Base-by-base conservation (phyloP, 2,113 vertebrate species). In the Clupea harengus region DNA sequence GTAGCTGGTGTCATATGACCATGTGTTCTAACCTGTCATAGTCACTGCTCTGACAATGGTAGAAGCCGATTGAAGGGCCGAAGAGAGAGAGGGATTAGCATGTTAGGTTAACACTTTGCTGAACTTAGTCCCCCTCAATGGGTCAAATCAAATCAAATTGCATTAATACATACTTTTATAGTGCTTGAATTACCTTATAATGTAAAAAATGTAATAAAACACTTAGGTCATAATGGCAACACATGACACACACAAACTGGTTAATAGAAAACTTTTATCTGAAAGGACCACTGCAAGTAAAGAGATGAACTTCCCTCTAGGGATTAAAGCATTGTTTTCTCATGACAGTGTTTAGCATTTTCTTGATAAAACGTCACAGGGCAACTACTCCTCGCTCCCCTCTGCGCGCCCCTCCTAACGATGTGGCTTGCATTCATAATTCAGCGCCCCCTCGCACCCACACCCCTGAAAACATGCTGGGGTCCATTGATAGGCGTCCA, bases 401-500 rank as follows among this genome's bases (percentile, higher is more conserved):
- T 39, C 25, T 13, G 2, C n/a, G 20, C 60, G 2, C 20, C 60
- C 22, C 60, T 25, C 60, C 22, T 78, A 78, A 78, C 28, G 72
- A 78, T 78, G 72, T 78, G 72, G 10, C 72, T 32, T 39, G 72
- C 72, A 39, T 78, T 28, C 3, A 28, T 78, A 78, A 78, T 78
- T 78, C 25, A 75, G 25, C 25, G 25, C n/a, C 60, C 67, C 52
- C 32, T 28, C 72, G 39, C n/a, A n/a, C n/a, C 28, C 47, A 25
- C n/a, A 85, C 80, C 82, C 85, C 78, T 75, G 86, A 44, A 45
- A 83, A 87, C 60, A 81, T 87, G 89, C 89, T 72, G 20, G 88
- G 86, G 89, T 78, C 90, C 92, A 94, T 95, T 86, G 93, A 94
- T 92, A 91, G 92, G 91, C 92, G 88, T 92, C 92, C 90, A 88